phyloP scores from a whole-genome alignment of 2,888 invertebrate species.

The Ophraella communa region DNA sequence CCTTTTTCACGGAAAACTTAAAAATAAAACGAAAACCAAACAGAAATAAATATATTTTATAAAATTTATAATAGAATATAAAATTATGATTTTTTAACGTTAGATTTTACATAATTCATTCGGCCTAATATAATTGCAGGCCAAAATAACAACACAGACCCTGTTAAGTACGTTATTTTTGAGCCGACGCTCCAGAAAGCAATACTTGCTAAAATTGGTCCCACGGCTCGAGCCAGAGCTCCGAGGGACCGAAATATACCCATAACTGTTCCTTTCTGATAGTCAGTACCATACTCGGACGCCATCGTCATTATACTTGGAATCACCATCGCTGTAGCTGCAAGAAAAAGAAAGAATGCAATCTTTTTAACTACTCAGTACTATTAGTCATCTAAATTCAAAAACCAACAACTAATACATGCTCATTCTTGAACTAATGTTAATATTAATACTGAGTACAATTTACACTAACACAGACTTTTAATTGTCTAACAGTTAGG shows the following conservation, averaged over 20 bases:
- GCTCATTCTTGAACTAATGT: too few relatives aligned
- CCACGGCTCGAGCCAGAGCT: constrained; percentile 89
- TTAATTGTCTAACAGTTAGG: too few relatives aligned
- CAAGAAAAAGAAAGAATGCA: constrained; percentile 38
- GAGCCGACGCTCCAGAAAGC: constrained; percentile 94
- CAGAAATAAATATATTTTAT: not conserved
- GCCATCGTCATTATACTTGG: constrained; percentile 94
- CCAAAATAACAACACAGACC: constrained; percentile 76
- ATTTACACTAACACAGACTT: too few relatives aligned
- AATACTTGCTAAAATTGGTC: constrained; percentile 87
- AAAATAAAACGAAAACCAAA: not conserved
- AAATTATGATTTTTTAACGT: not conserved
- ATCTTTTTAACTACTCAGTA: too few relatives aligned
- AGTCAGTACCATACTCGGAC: constrained; percentile 79
- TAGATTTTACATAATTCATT: constrained; percentile 3
- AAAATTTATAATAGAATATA: not conserved
- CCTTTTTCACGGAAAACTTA: not conserved
- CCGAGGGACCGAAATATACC: constrained; percentile 95
- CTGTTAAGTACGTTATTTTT: constrained; percentile 78
- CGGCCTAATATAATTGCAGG: constrained; percentile 69
- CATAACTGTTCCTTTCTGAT: constrained; percentile 90
- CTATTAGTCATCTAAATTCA: too few relatives aligned
- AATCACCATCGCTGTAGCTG: constrained; percentile 91
- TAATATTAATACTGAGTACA: too few relatives aligned
- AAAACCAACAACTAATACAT: too few relatives aligned